phyloP scores from a whole-genome alignment of 2,113 vertebrate species.

The Heterotis niloticus region DNA sequence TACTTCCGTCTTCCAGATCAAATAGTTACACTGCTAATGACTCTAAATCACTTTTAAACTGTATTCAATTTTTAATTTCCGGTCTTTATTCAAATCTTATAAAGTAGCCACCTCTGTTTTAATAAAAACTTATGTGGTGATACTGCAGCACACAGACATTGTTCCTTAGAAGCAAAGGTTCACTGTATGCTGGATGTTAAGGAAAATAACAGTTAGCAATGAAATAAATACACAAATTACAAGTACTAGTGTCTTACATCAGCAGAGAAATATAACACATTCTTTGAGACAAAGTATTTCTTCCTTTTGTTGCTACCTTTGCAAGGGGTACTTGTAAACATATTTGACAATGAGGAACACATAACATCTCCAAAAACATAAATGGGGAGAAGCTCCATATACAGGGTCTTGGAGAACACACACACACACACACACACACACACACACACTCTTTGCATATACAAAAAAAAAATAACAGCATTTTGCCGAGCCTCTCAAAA shows the following conservation, averaged over 20 bases:
- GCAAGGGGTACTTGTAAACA: slow-evolving; percentile 18
- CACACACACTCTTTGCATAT: too few species aligned
- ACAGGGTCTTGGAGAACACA: background rate
- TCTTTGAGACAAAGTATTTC: background rate
- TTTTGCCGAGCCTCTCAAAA: background rate
- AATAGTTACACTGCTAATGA: background rate
- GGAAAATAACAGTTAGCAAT: background rate
- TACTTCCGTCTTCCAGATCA: background rate
- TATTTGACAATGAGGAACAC: background rate
- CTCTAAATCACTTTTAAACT: too few species aligned
- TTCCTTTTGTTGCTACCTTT: slow-evolving; percentile 21
- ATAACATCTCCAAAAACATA: background rate
- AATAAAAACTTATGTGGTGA: background rate
- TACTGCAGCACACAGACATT: too few species aligned
- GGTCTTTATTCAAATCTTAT: too few species aligned
- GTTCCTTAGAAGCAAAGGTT: too few species aligned
- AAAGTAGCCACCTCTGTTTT: slow-evolving; percentile 8
- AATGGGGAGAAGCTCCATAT: background rate
- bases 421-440: background rate
- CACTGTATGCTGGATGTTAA: background rate
- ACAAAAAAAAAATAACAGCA: background rate
- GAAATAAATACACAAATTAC: background rate
- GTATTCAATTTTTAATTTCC: too few species aligned
- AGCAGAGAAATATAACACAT: background rate
- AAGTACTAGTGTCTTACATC: slow-evolving; percentile 17